phyloP scores from a whole-genome alignment of 2,113 vertebrate species.

The Oncorhynchus mykiss region DNA sequence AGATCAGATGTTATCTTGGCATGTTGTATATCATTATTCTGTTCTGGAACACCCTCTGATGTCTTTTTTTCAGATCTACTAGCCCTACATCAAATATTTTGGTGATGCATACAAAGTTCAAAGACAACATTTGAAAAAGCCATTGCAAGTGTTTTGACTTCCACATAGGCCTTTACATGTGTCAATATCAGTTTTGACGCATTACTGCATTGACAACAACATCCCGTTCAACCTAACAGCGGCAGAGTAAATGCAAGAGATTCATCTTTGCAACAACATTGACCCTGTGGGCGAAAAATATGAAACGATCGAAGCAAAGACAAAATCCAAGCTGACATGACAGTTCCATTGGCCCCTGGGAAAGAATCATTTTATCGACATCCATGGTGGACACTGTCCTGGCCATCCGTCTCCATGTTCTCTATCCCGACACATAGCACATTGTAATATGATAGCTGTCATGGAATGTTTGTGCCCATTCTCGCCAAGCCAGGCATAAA shows the following conservation, averaged over 20 bases:
- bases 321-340: slow-evolving; percentile 38
- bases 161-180: too few species aligned
- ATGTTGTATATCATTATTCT: too few species aligned
- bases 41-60: too few species aligned
- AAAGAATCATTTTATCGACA: slow-evolving; percentile 54
- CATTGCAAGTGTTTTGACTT: too few species aligned
- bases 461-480: slow-evolving; percentile 40
- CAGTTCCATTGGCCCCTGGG: slow-evolving; percentile 27
- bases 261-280: slow-evolving; percentile 42
- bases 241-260: slow-evolving; percentile 18
- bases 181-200: too few species aligned
- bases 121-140: too few species aligned
- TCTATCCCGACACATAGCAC: not conserved
- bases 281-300: slow-evolving; percentile 54
- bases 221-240: not conserved
- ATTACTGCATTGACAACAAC: not conserved
- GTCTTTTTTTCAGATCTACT: too few species aligned
- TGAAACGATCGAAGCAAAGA: slow-evolving; percentile 52
- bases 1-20: too few species aligned
- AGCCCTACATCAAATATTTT: too few species aligned
- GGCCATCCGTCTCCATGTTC: slow-evolving; percentile 4
- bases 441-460: slow-evolving; percentile 42
- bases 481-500: slow-evolving; percentile 33
- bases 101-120: too few species aligned
- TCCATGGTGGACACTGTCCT: slow-evolving; percentile 30